Evolutionary conservation across 2,888 invertebrate species (phyloP), one percentile per base, ranked within the genome.

Genomic region (Dicycla oo): DNA sequence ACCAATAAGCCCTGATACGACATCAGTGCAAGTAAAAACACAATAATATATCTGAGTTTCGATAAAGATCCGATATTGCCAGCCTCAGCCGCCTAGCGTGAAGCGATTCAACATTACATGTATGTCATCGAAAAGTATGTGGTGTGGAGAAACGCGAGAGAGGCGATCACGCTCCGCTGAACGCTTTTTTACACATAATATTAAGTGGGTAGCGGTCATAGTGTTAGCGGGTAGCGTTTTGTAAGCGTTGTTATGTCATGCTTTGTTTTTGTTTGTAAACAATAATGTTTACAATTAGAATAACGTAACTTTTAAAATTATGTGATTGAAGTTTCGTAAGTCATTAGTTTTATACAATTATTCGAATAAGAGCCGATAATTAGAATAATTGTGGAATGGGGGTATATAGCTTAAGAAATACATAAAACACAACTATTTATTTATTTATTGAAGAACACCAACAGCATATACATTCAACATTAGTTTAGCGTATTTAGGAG

Each of bases 71-170:
- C 81, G 74, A 81, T 80, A 76, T 68, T 69, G 57, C 62, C 61
- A 58, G 58, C 61, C 26, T 60, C 73, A 61, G n/a, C 69, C 84
- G 81, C 88, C 84, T 90, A 92, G 93, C 94, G 94, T 94, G 93
- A 94, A 92, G 93, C 91, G 91, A 91, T 92, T 88, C 87, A 84
- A 82, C 84, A 72, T 87, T 89, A 92, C 93, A 94, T 93, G 92
- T 95, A 92, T 94, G 94, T 94, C 94, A 92, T 90, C 89, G 86
- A 89, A 91, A 95, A 94, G 91, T 92, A 94, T 94, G 94, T 91
- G 89, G 89, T 88, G 93, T 91, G 93, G 95, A 93, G 95, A 95
- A 95, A 96, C 94, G 94, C 93, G 92, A 91, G 92, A 93, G 93
- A 90, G 89, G 90, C 87, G 81, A 78, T 82, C 89, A 93, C 92